These are phyloP conservation scores for Amphiprion ocellaris DNA, from an alignment of 2,113 vertebrate species.

Conservation along the genomic window DNA sequence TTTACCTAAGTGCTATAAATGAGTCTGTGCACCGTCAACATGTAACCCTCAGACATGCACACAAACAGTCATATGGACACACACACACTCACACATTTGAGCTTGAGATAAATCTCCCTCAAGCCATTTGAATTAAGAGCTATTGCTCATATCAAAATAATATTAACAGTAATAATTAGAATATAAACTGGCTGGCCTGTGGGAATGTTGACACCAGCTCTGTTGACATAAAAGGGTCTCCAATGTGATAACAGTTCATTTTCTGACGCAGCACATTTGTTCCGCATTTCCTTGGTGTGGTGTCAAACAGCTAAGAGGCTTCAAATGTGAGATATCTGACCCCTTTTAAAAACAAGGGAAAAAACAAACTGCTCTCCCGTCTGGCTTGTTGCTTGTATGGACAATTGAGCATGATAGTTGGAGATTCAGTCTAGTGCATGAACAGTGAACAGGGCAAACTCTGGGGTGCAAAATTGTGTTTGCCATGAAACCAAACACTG, in stretches of 20 bases:
- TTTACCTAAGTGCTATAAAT: slow-evolving; percentile 50
- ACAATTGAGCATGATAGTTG: not conserved
- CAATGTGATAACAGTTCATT: slow-evolving; percentile 19
- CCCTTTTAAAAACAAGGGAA: not conserved
- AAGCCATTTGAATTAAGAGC: slow-evolving; percentile 49
- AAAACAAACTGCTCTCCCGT: not conserved
- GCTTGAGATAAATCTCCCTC: slow-evolving; percentile 34
- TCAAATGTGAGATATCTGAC: slow-evolving; percentile 4
- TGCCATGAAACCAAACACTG: not conserved
- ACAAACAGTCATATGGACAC: not conserved
- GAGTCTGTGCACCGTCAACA: slow-evolving; percentile 9
- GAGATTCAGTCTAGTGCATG: not conserved
- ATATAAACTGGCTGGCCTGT: slow-evolving; percentile 36
- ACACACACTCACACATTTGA: slow-evolving; percentile 7
- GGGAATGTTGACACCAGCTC: slow-evolving; percentile 52
- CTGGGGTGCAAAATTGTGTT: not conserved
- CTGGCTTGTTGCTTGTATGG: not conserved
- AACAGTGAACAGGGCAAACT: not conserved
- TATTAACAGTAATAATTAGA: slow-evolving; percentile 58
- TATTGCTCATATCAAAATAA: slow-evolving; percentile 46
- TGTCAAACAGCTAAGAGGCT: slow-evolving; percentile 4
- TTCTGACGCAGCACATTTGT: slow-evolving; percentile 4
- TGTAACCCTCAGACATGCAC: slow-evolving; percentile 6
- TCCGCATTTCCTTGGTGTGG: slow-evolving; percentile 16
- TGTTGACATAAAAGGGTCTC: slow-evolving; percentile 44